Percentiles rank a stretch among this genome's conserved stretches.
Conservation (phyloP, 2,888 invertebrate species). For the Trissolcus brochymenae region DNA sequence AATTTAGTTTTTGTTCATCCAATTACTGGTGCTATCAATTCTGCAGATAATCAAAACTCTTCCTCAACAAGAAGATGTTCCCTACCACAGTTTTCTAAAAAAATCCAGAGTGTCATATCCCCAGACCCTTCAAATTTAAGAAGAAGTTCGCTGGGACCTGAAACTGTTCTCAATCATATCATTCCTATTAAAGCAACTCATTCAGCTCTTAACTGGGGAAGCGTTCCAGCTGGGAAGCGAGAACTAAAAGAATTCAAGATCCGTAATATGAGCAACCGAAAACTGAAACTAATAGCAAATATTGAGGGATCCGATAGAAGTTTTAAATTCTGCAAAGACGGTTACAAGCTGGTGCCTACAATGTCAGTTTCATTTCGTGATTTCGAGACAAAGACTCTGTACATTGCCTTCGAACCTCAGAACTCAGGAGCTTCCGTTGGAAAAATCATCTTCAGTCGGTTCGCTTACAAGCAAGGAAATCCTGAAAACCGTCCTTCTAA, state of each 20-base stretch:
- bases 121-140: slow-evolving; percentile 61
- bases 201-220: not conserved
- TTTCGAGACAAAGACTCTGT: not conserved
- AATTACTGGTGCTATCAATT: slow-evolving; percentile 52
- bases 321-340: not conserved
- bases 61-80: too few species aligned
- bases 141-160: not conserved
- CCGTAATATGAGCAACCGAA: not conserved
- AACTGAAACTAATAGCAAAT: not conserved
- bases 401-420: not conserved
- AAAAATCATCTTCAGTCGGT: not conserved
- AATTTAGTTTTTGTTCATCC: slow-evolving; percentile 63
- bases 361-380: not conserved
- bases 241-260: not conserved
- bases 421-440: not conserved
- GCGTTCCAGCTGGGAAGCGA: not conserved
- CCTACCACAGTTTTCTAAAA: too few species aligned
- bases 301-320: not conserved
- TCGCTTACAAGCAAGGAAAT: not conserved
- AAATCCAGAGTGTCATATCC: not conserved
- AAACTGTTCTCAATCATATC: not conserved
- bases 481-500: not conserved
- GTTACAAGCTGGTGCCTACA: not conserved
- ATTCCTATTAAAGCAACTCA: slow-evolving; percentile 32
- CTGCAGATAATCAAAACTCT: too few species aligned